A percentile compares a stretch with the other conserved stretches of the same genome.
These are phyloP conservation scores for Lagorchestes hirsutus DNA, from an alignment of 2,797 vertebrate genomes.

Conservation along the genomic window DNA sequence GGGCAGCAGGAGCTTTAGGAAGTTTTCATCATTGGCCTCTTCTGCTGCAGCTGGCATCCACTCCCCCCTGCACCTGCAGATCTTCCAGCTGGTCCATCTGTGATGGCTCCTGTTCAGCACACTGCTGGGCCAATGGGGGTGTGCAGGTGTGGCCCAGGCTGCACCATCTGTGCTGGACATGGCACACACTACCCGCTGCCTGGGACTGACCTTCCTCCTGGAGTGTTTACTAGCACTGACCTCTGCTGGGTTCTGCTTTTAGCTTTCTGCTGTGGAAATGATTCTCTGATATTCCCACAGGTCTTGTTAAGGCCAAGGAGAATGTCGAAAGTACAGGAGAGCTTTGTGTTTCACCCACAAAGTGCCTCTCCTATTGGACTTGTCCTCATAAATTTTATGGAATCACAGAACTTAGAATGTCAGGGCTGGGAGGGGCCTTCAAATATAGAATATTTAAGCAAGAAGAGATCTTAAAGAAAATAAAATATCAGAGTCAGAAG, in stretches of 20 bases:
- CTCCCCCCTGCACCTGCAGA: slow-evolving; percentile 44
- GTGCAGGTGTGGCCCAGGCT: slow-evolving; percentile 59
- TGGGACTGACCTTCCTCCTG: not conserved
- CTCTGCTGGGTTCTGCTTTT: slow-evolving; percentile 17
- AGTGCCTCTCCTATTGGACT: not conserved
- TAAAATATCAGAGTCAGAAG: not conserved
- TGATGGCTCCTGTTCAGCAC: not conserved
- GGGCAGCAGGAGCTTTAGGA: not conserved
- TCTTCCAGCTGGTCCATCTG: slow-evolving; percentile 58
- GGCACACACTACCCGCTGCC: not conserved
- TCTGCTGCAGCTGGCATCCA: slow-evolving; percentile 34
- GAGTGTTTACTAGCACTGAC: not conserved
- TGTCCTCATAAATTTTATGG: not conserved
- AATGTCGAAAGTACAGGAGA: not conserved
- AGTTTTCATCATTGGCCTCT: slow-evolving; percentile 22
- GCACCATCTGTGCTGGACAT: slow-evolving; percentile 62
- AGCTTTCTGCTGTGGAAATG: not conserved
- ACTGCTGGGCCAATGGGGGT: slow-evolving; percentile 50
- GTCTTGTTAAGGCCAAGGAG: slow-evolving; percentile 21
- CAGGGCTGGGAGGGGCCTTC: too few species aligned
- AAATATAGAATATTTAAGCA: not conserved
- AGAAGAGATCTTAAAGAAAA: not conserved
- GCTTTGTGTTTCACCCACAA: not conserved
- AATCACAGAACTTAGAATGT: not conserved
- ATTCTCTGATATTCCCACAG: slow-evolving; percentile 45